Conservation (phyloP, 2,113 vertebrate genomes). For the Noctilio leporinus region DNA sequence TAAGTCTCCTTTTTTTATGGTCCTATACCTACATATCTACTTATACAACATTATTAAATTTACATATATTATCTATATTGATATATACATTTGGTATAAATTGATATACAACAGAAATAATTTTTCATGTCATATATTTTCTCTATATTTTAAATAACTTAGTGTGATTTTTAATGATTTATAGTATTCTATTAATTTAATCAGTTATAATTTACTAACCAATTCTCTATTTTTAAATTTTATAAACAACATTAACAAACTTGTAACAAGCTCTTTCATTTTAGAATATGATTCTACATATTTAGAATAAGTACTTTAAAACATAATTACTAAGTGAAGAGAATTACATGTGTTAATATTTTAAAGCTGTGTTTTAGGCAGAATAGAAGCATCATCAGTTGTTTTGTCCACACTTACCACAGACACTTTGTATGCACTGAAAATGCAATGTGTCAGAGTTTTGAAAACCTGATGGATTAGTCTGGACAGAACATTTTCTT, state of each 20-base stretch:
- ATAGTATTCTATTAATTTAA: not conserved
- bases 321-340: not conserved
- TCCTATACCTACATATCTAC: not conserved
- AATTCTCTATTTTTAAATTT: not conserved
- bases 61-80: not conserved
- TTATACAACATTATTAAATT: not conserved
- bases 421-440: constrained; percentile 69
- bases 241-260: not conserved
- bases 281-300: not conserved
- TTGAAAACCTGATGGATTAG: constrained; percentile 78
- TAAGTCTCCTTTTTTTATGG: not conserved
- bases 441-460: constrained; percentile 73
- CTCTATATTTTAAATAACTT: not conserved
- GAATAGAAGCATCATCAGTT: constrained; percentile 30
- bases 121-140: not conserved
- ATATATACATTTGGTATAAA: not conserved
- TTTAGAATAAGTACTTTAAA: not conserved
- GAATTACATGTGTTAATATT: not conserved
- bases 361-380: not conserved
- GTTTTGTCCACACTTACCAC: constrained; percentile 62
- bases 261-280: not conserved
- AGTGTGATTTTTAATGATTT: constrained; percentile 3
- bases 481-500: constrained; percentile 73
- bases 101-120: not conserved
- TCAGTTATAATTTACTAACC: not conserved